Conservation (phyloP, 2,888 invertebrate genomes). For the Iphiclides podalirius region DNA sequence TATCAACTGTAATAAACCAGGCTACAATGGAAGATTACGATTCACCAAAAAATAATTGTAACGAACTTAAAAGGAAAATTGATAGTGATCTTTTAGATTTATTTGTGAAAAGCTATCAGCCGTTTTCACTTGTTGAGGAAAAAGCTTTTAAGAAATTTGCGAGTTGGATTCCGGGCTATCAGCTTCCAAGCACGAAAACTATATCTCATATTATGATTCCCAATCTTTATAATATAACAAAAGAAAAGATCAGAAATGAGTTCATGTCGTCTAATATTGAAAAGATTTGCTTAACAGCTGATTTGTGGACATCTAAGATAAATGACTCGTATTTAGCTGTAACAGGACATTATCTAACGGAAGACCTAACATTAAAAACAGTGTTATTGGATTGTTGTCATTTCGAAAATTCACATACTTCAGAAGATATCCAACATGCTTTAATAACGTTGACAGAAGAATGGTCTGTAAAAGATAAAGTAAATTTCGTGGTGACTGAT, state of each 20-base stretch:
- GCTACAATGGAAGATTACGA: background rate
- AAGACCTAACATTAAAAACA: no score
- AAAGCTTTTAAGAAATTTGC: slow-evolving; percentile 25
- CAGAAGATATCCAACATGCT: slow-evolving; percentile 30
- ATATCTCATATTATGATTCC: slow-evolving; percentile 2
- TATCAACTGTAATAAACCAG: background rate
- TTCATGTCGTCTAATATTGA: background rate
- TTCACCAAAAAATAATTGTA: background rate
- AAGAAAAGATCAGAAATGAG: slow-evolving; percentile 1
- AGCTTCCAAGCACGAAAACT: slow-evolving; percentile 21
- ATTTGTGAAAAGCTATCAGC: slow-evolving; percentile 27
- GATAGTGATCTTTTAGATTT: slow-evolving; percentile 25
- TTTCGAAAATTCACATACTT: slow-evolving; percentile 27
- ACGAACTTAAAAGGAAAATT: slow-evolving; percentile 19
- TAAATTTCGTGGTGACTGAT: no score
- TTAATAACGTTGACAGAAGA: slow-evolving; percentile 24
- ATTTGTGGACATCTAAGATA: no score
- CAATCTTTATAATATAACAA: background rate
- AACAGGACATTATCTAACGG: no score
- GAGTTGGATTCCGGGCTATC: slow-evolving; percentile 29
- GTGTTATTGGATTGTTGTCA: no score
- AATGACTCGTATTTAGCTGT: no score
- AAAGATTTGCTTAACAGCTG: background rate
- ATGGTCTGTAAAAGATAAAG: slow-evolving; percentile 29
- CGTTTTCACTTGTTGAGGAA: slow-evolving; percentile 29